Evolutionary conservation across 1,140 invertebrate species (phyloP).

Genomic region (Drosophila varians): DNA sequence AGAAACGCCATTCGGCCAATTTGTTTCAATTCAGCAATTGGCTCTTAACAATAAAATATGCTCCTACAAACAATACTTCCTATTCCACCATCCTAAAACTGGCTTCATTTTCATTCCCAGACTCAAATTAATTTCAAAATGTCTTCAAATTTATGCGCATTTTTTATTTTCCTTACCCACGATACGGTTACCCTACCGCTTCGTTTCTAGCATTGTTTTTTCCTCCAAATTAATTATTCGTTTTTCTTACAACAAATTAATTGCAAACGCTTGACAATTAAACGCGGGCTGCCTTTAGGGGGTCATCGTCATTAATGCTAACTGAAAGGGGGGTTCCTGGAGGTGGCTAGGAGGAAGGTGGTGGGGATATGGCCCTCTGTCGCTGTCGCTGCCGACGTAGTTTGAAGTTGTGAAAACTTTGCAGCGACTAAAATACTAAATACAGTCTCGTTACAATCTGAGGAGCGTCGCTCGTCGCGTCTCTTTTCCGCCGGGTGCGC

Average conservation of each 20-base stretch:
- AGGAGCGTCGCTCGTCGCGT: conserved; percentile 50
- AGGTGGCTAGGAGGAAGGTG: background rate
- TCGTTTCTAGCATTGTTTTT: conserved; percentile 9
- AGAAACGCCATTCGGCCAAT: conserved; percentile 6
- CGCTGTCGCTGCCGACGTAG: conserved; percentile 39
- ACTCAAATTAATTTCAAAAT: conserved; percentile 52
- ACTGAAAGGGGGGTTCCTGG: conserved; percentile 11
- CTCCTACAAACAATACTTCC: background rate
- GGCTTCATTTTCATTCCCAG: conserved; percentile 26
- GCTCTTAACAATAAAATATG: conserved; percentile 1
- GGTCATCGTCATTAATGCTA: conserved; percentile 60
- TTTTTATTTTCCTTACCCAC: conserved; percentile 23
- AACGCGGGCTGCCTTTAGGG: conserved; percentile 48
- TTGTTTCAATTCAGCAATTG: conserved; percentile 22
- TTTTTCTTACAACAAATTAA: conserved; percentile 79
- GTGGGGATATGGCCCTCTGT: conserved; percentile 1
- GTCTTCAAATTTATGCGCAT: conserved; percentile 55
- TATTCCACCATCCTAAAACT: conserved; percentile 10
- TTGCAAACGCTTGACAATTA: conserved; percentile 79
- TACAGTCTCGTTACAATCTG: conserved; percentile 82
- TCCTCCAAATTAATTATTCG: conserved; percentile 72
- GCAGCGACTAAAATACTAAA: conserved; percentile 79
- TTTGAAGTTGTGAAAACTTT: conserved; percentile 75
- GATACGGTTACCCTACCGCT: conserved; percentile 9
- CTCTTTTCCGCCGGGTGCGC: conserved; percentile 27